Base-by-base conservation (phyloP, 2,113 vertebrate species). In the Sakesphorus luctuosus region DNA sequence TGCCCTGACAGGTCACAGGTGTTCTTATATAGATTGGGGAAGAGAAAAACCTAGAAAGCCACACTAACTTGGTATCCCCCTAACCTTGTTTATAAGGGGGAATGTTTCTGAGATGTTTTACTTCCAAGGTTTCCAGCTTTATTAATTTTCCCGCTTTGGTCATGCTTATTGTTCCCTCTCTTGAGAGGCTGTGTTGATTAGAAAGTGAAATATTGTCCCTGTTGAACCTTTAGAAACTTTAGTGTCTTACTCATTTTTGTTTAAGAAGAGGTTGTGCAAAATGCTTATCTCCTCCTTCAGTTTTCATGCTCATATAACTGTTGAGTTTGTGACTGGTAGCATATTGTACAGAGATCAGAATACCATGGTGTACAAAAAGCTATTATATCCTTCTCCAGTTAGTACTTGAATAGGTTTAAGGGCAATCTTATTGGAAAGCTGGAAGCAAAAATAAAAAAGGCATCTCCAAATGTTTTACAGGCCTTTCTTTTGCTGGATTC, bases 251-350 rank as follows among this genome's bases (percentile, higher is more conserved):
- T 73, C 1, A 6, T 26, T 87, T 84, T 50, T 76, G 10, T 4
- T 91, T 9, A 52, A 61, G 10, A 79, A 72, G 35, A 81, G 28
- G 8, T 69, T 59, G 28, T 44, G 6, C 23, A 75, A 91, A n/a
- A 10, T 33, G 29, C 23, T 71, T 0, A 6, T 38, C 14, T 56
- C 29, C 14, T 78, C 33, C 55, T 47, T 84, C 16, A 19, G 3
- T 87, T 81, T 33, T 55, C 6, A 0, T 5, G 4, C 19, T 13
- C 18, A 5, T 0, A 0, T 76, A 46, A 10, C 13, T 53, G 10
- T 65, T 85, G 33, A 5, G 3, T 25, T 59, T 13, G 38, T 84
- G 36, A 46, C 55, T 66, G 90, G n/a, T 40, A 44, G n/a, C 13
- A 24, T 8, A 77, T 20, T 26, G 10, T 71, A 46, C 0, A 6